Percentiles rank a stretch among this genome's conserved stretches.
phyloP scores from a whole-genome alignment of 92 coral and sea anemone genomes.

The Chrysogorgia sp. region DNA sequence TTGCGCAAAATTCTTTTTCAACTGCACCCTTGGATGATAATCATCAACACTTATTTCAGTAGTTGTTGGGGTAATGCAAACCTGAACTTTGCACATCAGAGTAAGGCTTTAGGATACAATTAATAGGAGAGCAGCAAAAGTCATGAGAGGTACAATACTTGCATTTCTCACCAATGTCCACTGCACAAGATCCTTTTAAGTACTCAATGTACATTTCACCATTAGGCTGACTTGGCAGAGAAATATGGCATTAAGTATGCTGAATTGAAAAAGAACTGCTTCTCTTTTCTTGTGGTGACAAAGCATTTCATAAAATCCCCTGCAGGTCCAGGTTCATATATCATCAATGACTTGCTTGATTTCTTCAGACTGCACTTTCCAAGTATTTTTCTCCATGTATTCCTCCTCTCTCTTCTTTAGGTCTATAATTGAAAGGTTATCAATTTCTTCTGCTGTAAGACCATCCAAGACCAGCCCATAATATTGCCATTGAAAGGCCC shows the following conservation, averaged over 20 bases:
- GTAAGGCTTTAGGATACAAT: slow-evolving; percentile 63
- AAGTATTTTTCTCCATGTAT: slow-evolving; percentile 64
- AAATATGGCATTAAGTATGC: not conserved
- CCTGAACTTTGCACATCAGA: too few relatives aligned
- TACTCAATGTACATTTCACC: slow-evolving; percentile 66
- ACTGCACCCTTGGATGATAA: slow-evolving; percentile 61
- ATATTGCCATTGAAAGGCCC: slow-evolving; percentile 61
- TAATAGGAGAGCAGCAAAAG: slow-evolving; percentile 59
- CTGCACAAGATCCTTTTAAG: slow-evolving; percentile 56
- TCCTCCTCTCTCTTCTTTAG: slow-evolving; percentile 54
- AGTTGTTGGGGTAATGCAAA: too few relatives aligned
- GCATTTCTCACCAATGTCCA: slow-evolving; percentile 42
- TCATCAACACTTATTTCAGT: slow-evolving; percentile 55
- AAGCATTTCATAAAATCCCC: too few relatives aligned
- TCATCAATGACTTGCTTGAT: slow-evolving; percentile 60
- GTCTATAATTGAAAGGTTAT: slow-evolving; percentile 51
- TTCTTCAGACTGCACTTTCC: slow-evolving; percentile 64
- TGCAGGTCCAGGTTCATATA: slow-evolving; percentile 73
- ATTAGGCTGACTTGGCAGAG: not conserved
- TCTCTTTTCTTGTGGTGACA: slow-evolving; percentile 47
- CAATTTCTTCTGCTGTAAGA: slow-evolving; percentile 47
- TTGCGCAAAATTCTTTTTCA: slow-evolving; percentile 41
- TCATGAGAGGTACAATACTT: slow-evolving; percentile 42
- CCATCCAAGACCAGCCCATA: slow-evolving; percentile 53
- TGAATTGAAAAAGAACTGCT: too few relatives aligned